Base-by-base conservation (phyloP, 2,797 vertebrate species). In the Uromys caudimaculatus region DNA sequence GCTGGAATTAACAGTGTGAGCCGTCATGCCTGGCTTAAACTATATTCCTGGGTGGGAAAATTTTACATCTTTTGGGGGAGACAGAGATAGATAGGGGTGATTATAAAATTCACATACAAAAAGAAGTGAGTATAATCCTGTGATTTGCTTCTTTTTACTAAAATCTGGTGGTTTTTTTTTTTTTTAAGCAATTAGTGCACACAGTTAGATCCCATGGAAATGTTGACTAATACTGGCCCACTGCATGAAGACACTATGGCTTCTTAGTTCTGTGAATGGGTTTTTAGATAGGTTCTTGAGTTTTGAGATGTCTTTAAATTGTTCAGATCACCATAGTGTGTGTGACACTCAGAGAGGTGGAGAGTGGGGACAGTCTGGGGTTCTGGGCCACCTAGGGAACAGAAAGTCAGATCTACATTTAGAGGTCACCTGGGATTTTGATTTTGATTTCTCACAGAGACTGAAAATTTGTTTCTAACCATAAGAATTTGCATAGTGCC, bases 41-140 rank as follows among this genome's bases (percentile, higher is more conserved):
- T 86, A 14, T 86, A 87, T 91, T 90, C 56, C 82, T 95, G 44
- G 9, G 24, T 82, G 58, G 35, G 13, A 94, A 85, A 82, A 95
- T n/a, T 78, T 76, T 50, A 89, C 44, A 60, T 96, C 85, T 71
- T 47, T 82, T 94, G 24, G 38, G 19, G 44, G 73, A 38, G 17
- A 75, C 29, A 32, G 21, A 92, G 35, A 24, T 67, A 64, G 82
- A 69, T 24, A 64, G 81, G 62, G 73, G 14, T 44, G 41, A 95
- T 92, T 96, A 83, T 95, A 78, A 90, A 96, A 89, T 90, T 84
- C 75, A 56, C 44, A 1, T 52, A 73, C 71, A 97, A 97, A 96
- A 91, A 92, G 7, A 93, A 94, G 58, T 23, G 75, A 89, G 29
- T 14, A 73, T 62, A 93, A 84, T 81, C 79, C 21, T 77, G 16